These are phyloP conservation scores for Zaprionus gabonicus DNA, from an alignment of 1,140 invertebrate species.

Conservation along the genomic window DNA sequence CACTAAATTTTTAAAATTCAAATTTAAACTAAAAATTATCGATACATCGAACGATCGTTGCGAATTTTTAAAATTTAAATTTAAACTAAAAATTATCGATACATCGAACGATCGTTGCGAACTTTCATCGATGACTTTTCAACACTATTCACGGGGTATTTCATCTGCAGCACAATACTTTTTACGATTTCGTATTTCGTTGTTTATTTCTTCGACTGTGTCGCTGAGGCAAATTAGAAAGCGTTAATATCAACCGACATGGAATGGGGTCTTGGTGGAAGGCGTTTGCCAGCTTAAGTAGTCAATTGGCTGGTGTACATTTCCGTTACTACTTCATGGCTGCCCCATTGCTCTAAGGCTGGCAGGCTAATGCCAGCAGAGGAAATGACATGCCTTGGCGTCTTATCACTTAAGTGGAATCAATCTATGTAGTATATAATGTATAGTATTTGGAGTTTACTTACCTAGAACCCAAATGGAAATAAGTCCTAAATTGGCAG, in stretches of 20 bases:
- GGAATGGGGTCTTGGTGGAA: background rate
- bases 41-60: background rate
- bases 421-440: conserved; percentile 13
- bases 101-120: background rate
- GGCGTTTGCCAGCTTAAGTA: conserved; percentile 14
- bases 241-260: conserved; percentile 15
- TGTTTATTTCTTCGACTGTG: conserved; percentile 16
- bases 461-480: background rate
- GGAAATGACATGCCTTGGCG: conserved; percentile 30
- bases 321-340: conserved; percentile 17
- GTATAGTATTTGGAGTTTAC: background rate
- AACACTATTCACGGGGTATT: conserved; percentile 2
- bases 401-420: conserved; percentile 36
- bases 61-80: background rate
- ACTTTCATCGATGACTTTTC: background rate
- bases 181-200: background rate
- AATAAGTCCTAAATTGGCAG: conserved; percentile 9
- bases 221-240: conserved; percentile 36
- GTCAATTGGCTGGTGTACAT: conserved; percentile 18
- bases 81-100: background rate
- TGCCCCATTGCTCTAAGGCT: background rate
- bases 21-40: background rate
- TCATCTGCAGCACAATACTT: background rate
- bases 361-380: conserved; percentile 3
- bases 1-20: background rate